Conservation (phyloP, 2,797 vertebrate genomes). For the Hydrolagus colliei region DNA sequence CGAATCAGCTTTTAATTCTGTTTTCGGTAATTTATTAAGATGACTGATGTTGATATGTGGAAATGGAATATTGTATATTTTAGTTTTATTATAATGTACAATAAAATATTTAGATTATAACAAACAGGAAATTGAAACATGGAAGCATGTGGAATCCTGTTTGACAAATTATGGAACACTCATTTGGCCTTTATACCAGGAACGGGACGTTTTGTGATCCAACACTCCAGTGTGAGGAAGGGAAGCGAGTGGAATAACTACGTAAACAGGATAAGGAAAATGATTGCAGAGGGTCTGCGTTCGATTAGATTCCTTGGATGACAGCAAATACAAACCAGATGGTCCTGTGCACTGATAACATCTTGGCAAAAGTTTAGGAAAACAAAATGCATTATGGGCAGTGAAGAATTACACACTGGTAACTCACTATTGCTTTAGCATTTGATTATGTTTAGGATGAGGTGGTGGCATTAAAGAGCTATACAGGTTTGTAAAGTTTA, state of each 20-base stretch:
- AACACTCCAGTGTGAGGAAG: not conserved
- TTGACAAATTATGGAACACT: not conserved
- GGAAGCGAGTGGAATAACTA: not conserved
- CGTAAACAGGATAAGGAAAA: conserved; percentile 21
- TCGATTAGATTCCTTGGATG: conserved; percentile 23
- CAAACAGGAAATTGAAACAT: no score
- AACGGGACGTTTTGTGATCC: not conserved
- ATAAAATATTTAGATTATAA: no score
- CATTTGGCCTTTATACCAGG: not conserved
- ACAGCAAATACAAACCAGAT: conserved; percentile 32
- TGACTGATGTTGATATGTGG: no score
- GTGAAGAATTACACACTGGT: not conserved
- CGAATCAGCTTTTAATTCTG: not conserved
- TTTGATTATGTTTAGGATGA: not conserved
- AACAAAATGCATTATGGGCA: not conserved
- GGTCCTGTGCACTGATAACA: conserved; percentile 13
- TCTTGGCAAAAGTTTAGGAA: conserved; percentile 12
- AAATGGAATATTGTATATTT: no score
- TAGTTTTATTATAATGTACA: no score
- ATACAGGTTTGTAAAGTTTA: not conserved
- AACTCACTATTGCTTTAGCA: not conserved
- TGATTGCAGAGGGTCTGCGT: not conserved
- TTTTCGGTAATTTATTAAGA: no score
- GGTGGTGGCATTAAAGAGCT: not conserved
- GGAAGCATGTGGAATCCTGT: not conserved